Conservation (phyloP, 2,888 invertebrate genomes). For the Macrosoma leucophasiata region DNA sequence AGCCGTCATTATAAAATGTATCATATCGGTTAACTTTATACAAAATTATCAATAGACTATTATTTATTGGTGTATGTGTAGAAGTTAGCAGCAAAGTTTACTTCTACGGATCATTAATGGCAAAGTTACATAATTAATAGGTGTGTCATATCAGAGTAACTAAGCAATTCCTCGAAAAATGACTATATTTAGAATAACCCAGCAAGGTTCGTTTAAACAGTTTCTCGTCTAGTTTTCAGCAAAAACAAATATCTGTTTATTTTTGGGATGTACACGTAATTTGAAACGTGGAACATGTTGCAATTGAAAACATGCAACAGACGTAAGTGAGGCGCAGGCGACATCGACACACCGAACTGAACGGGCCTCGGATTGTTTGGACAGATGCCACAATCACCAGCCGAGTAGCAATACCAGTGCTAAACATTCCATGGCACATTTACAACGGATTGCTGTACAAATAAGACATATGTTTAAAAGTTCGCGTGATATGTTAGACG, state of each 20-base stretch:
- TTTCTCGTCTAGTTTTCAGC: no score
- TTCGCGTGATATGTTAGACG: no score
- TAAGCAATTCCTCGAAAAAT: no score
- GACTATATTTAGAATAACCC: slow-evolving; percentile 8
- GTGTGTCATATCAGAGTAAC: no score
- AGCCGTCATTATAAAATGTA: slow-evolving; percentile 55
- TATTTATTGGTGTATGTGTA: no score
- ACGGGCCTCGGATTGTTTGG: slow-evolving; percentile 32
- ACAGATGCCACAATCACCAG: slow-evolving; percentile 36
- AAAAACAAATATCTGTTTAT: no score
- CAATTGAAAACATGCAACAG: slow-evolving; percentile 8
- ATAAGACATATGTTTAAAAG: slow-evolving; percentile 52
- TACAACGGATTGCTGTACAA: slow-evolving; percentile 48
- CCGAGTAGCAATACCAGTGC: slow-evolving; percentile 25
- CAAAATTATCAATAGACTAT: no score
- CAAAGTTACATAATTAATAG: no score
- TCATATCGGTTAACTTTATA: no score
- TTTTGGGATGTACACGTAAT: slow-evolving; percentile 1
- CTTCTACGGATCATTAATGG: no score
- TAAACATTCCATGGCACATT: slow-evolving; percentile 40
- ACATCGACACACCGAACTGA: slow-evolving; percentile 18
- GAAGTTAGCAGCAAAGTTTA: no score
- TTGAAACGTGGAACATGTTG: slow-evolving; percentile 5
- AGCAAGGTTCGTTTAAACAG: no score
- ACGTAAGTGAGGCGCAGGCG: slow-evolving; percentile 14